Conservation (phyloP, 1,140 invertebrate genomes). For the Diuraphis noxia region DNA sequence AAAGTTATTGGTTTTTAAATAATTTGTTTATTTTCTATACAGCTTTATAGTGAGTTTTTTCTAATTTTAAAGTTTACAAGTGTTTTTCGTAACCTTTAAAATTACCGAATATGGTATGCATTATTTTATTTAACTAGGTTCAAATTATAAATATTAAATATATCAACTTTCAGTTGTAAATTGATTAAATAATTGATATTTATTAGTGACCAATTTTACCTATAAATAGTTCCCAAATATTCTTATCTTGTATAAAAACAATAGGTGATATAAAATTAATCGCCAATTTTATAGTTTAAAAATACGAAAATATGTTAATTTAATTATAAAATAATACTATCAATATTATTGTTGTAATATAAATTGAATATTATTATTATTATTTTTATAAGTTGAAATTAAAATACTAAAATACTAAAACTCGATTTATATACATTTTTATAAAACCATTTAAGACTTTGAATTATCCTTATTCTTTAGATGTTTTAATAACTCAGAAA, state of each 20-base stretch:
- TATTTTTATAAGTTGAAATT: neutral
- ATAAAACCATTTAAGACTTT: too few species aligned
- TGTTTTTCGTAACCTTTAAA: neutral
- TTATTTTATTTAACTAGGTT: neutral
- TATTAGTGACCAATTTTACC: neutral
- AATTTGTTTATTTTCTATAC: neutral
- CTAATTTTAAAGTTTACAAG: neutral
- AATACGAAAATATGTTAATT: neutral
- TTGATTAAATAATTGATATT: neutral
- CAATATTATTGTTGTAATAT: rapidly evolving
- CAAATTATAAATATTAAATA: neutral
- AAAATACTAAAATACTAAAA: too few species aligned
- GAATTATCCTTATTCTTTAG: too few species aligned
- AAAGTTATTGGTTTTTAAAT: neutral
- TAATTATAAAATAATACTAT: neutral
- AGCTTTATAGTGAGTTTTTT: neutral
- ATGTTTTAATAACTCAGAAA: too few species aligned
- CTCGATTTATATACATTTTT: too few species aligned
- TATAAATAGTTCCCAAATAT: neutral
- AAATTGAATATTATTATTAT: neutral
- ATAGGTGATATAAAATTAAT: neutral
- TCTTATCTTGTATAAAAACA: neutral
- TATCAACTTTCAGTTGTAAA: neutral
- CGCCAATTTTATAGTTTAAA: neutral
- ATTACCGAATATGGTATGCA: neutral